A percentile compares a stretch with the other conserved stretches of the same genome.
phyloP scores from a whole-genome alignment of 2,797 vertebrate species.

The Sebastiscus albofasciatus region DNA sequence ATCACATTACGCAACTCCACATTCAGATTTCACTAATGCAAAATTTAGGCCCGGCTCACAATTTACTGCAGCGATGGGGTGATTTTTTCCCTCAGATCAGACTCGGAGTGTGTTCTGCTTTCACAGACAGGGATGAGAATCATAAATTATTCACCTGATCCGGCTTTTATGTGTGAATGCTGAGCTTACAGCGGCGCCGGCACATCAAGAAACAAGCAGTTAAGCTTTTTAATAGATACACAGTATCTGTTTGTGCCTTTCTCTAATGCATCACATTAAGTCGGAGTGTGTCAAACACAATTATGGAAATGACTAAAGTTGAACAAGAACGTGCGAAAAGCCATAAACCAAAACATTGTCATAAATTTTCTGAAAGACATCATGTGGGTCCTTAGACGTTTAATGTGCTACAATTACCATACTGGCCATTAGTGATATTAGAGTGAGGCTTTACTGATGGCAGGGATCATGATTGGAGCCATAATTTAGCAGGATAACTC shows the following conservation, averaged over 20 bases:
- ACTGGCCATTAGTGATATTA: conserved; percentile 82
- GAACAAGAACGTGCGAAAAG: conserved; percentile 63
- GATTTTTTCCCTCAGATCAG: conserved; percentile 32
- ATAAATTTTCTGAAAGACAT: conserved; percentile 72
- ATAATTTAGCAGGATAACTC: conserved; percentile 76
- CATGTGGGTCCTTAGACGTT: conserved; percentile 64
- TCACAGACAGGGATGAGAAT: conserved; percentile 48
- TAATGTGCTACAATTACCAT: conserved; percentile 81
- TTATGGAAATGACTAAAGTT: conserved; percentile 79
- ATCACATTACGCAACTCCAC: conserved; percentile 37
- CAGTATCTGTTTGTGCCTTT: conserved; percentile 57
- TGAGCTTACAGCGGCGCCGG: conserved; percentile 45
- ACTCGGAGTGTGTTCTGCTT: conserved; percentile 43
- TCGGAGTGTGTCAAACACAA: conserved; percentile 64
- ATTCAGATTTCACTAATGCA: conserved; percentile 39
- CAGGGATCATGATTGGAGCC: conserved; percentile 65
- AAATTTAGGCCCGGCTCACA: conserved; percentile 24
- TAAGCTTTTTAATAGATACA: conserved; percentile 67
- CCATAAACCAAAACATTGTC: conserved; percentile 75
- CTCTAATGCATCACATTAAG: conserved; percentile 68
- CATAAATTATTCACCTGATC: conserved; percentile 74
- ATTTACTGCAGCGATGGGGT: conserved; percentile 30
- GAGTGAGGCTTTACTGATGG: conserved; percentile 80
- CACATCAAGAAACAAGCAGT: conserved; percentile 60
- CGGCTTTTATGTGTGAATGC: conserved; percentile 65